Evolutionary conservation across 2,797 vertebrate genomes (phyloP).

Genomic region (Passerculus sandwichensis): DNA sequence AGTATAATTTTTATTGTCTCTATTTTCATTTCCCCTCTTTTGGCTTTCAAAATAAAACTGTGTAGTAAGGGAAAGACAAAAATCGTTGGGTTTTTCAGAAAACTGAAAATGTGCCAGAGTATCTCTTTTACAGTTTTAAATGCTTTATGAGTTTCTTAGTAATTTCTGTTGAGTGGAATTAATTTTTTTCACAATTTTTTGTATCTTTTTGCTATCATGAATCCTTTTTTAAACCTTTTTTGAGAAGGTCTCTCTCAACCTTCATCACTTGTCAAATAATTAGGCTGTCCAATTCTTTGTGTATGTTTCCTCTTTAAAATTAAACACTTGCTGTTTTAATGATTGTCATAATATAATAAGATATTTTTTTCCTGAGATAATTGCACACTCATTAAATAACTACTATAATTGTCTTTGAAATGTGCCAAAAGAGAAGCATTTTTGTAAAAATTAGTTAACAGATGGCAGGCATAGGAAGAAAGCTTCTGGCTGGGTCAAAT

Average conservation of each 20-base stretch:
- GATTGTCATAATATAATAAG: neutral
- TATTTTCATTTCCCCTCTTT: neutral
- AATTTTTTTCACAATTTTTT: neutral
- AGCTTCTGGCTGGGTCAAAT: neutral
- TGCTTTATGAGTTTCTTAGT: neutral
- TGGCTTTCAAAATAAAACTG: neutral
- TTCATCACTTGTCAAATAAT: neutral
- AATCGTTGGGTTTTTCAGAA: neutral
- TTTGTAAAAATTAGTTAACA: constrained; percentile 17
- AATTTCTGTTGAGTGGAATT: neutral
- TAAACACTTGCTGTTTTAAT: neutral
- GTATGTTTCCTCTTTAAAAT: neutral
- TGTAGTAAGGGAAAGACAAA: neutral
- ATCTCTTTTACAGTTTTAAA: neutral
- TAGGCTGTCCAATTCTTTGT: neutral
- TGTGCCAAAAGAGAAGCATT: constrained; percentile 26
- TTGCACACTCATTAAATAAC: neutral
- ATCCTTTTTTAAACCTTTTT: neutral
- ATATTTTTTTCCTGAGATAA: constrained; percentile 11
- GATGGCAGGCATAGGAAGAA: constrained; percentile 13
- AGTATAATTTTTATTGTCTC: neutral
- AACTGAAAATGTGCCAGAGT: neutral
- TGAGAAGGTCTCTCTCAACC: neutral
- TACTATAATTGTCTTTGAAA: constrained; percentile 20
- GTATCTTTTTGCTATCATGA: neutral